Evolutionary conservation across 2,888 invertebrate species (phyloP), one percentile per base, ranked within the genome.

Genomic region (Aphrophora alni): DNA sequence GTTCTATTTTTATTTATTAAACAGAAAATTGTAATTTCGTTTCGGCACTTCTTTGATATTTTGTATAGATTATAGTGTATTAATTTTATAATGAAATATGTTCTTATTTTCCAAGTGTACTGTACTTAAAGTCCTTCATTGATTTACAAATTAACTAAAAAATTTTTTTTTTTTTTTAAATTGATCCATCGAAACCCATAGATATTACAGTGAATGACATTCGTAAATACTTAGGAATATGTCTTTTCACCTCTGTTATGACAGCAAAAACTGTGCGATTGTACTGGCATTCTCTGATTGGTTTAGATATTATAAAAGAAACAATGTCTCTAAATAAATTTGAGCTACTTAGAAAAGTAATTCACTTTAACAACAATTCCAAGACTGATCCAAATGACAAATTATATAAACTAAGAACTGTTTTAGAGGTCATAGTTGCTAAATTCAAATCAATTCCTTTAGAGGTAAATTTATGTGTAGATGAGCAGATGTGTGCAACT

Each of bases 401-500:
- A 5, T 68, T 79, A 2, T 38, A 75, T 33, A 79, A 80, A 80
- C 33, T 80, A 26, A 68, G 80, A 26, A 69, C 68, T 33, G 59
- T 75, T 75, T 33, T 69, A 21, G 69, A 17, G 0, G 24, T 70
- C 24, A 33, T 28, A 38, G 1, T 59, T 21, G 51, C 21, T n/a
- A 80, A 59, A 70, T 80, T 75, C 25, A 27, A 80, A 28, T 59
- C 75, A 28, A 38, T 80, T 75, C 25, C 80, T 3, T 21, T 17
- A 0, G 69, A 80, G 75, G 10, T 75, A 75, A 69, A 12, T 24
- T 26, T 75, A n/a, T 68, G 59, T 24, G 74, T 79, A n/a, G 81
- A 82, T 71, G 80, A 80, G 73, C 82, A 82, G 71, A 70, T 80
- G 21, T 82, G 83, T 82, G 82, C 84, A 78, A 83, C 81, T 75